Evolutionary conservation across 2,113 vertebrate genomes (phyloP).

Genomic region (Tricholaema leucomelas): DNA sequence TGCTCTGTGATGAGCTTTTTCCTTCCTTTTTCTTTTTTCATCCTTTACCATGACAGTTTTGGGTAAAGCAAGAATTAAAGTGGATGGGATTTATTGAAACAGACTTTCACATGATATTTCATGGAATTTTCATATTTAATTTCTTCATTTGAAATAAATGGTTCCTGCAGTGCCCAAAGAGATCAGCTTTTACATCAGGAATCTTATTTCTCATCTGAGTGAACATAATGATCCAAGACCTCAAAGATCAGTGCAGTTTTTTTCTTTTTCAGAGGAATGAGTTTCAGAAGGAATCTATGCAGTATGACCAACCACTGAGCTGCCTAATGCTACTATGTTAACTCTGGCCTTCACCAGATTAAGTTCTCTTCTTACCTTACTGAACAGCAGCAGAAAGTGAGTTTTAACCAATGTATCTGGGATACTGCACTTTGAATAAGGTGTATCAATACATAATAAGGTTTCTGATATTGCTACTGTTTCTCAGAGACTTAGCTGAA

Average conservation of each 20-base stretch:
- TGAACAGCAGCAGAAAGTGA: constrained; percentile 20
- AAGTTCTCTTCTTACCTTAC: background rate
- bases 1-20: background rate
- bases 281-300: background rate
- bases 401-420: constrained; percentile 3
- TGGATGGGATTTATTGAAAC: background rate
- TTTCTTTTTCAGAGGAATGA: constrained; percentile 32
- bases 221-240: background rate
- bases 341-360: background rate
- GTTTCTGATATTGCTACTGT: background rate
- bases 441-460: background rate
- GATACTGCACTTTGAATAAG: background rate
- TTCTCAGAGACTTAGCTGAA: background rate
- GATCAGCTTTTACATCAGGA: background rate
- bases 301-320: background rate
- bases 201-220: background rate
- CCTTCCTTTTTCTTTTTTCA: background rate
- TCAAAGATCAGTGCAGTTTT: background rate
- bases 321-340: constrained; percentile 4
- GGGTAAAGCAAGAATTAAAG: background rate
- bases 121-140: background rate
- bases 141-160: background rate
- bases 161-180: background rate
- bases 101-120: background rate
- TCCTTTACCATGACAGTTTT: background rate